These are phyloP conservation scores for Eupleurogrammus muticus DNA, from an alignment of 2,797 vertebrate genomes.

Conservation along the genomic window DNA sequence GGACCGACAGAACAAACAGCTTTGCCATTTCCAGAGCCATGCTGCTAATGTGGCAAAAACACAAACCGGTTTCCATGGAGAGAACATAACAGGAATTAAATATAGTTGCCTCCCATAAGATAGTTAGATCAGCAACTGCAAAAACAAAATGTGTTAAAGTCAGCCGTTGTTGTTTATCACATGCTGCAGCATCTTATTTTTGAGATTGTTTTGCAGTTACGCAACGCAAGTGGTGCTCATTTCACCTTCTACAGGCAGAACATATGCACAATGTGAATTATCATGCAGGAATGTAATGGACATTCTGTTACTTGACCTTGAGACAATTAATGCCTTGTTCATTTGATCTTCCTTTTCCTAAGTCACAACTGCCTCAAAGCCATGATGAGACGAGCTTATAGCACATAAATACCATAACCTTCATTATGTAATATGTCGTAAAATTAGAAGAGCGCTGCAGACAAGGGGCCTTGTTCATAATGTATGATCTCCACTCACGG, in stretches of 20 bases:
- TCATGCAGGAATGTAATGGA: conserved; percentile 18
- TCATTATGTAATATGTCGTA: conserved; percentile 72
- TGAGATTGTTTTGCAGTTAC: conserved; percentile 15
- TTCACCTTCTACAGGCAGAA: conserved; percentile 30
- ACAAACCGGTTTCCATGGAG: conserved; percentile 70
- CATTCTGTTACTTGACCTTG: conserved; percentile 54
- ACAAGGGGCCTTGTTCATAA: conserved; percentile 55
- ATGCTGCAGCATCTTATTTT: conserved; percentile 15
- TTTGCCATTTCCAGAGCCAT: conserved; percentile 28
- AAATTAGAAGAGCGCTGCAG: conserved; percentile 58
- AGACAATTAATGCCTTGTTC: conserved; percentile 43
- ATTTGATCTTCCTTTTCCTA: conserved; percentile 60
- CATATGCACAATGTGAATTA: conserved; percentile 1
- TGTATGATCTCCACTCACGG: conserved; percentile 32
- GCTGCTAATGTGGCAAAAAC: conserved; percentile 56
- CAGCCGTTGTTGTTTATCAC: conserved; percentile 36
- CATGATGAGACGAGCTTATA: conserved; percentile 51
- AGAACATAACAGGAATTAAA: conserved; percentile 68
- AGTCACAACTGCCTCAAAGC: conserved; percentile 51
- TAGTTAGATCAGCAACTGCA: conserved; percentile 72
- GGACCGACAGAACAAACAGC: conserved; percentile 4
- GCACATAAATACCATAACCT: conserved; percentile 68
- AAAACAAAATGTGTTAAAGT: conserved; percentile 67
- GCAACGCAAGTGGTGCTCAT: not conserved
- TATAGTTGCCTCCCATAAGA: conserved; percentile 51